Percentiles rank a stretch among this genome's conserved stretches.
Conservation (phyloP, 2,888 invertebrate genomes). For the Aspidiotus rigidus region DNA sequence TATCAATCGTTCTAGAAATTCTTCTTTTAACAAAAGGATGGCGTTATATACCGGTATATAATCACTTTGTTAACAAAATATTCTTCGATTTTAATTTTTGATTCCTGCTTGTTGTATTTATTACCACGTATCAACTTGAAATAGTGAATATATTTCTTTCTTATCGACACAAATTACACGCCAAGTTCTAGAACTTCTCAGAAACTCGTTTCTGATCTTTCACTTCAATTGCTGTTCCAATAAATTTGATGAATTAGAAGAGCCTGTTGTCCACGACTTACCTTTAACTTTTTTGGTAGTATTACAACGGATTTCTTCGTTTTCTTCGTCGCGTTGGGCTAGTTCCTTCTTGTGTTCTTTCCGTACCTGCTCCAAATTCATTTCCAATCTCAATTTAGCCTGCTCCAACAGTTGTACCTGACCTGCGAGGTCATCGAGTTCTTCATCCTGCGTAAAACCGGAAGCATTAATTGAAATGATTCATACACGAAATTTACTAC, state of each 20-base stretch:
- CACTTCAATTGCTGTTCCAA: too few species aligned
- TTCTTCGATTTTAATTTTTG: too few species aligned
- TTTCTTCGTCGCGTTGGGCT: slow-evolving; percentile 82
- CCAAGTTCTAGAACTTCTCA: too few species aligned
- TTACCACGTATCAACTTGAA: too few species aligned
- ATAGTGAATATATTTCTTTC: too few species aligned
- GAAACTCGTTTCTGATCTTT: too few species aligned
- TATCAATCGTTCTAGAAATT: too few species aligned
- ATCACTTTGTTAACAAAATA: too few species aligned
- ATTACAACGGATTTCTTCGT: slow-evolving; percentile 82
- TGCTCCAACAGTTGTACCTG: slow-evolving; percentile 83
- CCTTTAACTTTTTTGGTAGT: slow-evolving; percentile 87
- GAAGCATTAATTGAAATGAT: background rate
- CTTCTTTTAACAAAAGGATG: too few species aligned
- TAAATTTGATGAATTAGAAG: background rate
- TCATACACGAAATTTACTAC: background rate
- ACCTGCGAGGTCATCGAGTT: slow-evolving; percentile 89
- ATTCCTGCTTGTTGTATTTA: too few species aligned
- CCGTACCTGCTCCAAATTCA: slow-evolving; percentile 83
- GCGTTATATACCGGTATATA: too few species aligned
- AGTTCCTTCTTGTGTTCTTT: slow-evolving; percentile 84
- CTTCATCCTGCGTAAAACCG: slow-evolving; percentile 58
- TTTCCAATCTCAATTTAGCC: slow-evolving; percentile 83
- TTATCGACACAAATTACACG: too few species aligned
- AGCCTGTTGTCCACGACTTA: slow-evolving; percentile 39